phyloP scores from a whole-genome alignment of 2,113 vertebrate genomes.

The Trematocara macrostoma region DNA sequence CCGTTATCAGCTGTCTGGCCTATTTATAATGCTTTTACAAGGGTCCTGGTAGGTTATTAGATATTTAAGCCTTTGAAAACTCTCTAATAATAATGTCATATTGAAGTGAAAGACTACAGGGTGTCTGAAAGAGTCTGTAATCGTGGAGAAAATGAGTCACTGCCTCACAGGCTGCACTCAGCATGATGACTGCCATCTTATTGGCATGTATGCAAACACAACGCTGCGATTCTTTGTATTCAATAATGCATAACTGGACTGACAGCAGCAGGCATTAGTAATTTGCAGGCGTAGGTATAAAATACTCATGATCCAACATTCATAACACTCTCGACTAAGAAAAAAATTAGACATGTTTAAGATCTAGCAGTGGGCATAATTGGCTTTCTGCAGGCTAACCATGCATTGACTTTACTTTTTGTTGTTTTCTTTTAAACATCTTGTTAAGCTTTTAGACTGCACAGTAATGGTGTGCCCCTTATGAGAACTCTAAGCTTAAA shows the following conservation, averaged over 20 bases:
- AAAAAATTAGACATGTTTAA: background rate
- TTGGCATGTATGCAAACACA: slow-evolving; percentile 39
- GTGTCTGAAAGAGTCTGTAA: background rate
- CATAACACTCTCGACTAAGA: background rate
- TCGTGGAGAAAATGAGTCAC: slow-evolving; percentile 12
- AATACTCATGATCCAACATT: background rate
- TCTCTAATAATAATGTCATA: background rate
- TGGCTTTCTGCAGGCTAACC: background rate
- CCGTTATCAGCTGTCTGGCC: background rate
- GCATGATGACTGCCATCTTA: slow-evolving; percentile 6
- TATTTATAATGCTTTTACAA: background rate
- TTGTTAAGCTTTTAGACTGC: slow-evolving; percentile 11
- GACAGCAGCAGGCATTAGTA: slow-evolving; percentile 24
- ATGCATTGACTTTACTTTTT: background rate
- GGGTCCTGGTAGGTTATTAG: background rate
- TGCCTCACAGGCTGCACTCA: background rate
- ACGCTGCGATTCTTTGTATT: background rate
- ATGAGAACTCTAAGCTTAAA: slow-evolving; percentile 3
- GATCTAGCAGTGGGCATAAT: background rate
- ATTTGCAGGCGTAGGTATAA: background rate
- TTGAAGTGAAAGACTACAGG: background rate
- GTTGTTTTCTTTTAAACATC: background rate
- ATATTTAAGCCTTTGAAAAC: background rate
- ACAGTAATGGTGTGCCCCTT: background rate
- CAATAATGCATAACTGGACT: background rate